Evolutionary conservation across 2,113 vertebrate species (phyloP).

Genomic region (Phaetusa simplex): DNA sequence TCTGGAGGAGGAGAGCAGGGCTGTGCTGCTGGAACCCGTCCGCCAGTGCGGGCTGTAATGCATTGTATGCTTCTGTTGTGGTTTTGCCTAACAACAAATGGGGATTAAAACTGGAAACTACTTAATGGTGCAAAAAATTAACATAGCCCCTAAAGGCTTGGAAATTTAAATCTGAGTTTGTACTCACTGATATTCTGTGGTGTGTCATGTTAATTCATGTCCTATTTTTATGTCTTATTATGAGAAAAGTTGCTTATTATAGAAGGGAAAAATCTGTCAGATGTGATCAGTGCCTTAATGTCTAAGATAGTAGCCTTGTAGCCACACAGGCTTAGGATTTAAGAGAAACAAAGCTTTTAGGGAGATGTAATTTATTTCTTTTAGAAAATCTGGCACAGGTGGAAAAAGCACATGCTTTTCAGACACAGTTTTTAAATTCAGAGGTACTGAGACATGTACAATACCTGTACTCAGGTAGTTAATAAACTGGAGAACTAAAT

Average conservation of each 20-base stretch:
- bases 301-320: not conserved
- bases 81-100: constrained; percentile 13
- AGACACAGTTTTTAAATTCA: not conserved
- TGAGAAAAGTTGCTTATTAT: constrained; percentile 31
- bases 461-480: not conserved
- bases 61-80: not conserved
- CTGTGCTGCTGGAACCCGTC: not conserved
- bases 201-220: not conserved
- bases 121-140: constrained; percentile 57
- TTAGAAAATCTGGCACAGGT: not conserved
- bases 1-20: not conserved
- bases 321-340: not conserved
- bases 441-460: not conserved
- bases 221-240: constrained; percentile 23
- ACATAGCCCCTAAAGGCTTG: not conserved
- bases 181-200: not conserved
- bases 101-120: constrained; percentile 42
- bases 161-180: constrained; percentile 4
- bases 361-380: not conserved
- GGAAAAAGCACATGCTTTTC: not conserved
- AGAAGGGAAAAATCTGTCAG: constrained; percentile 6
- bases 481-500: not conserved
- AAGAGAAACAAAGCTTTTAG: not conserved
- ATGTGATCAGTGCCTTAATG: not conserved
- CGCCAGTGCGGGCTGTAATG: not conserved